Base-by-base conservation (phyloP, 2,113 vertebrate species). In the Calidris pugnax region DNA sequence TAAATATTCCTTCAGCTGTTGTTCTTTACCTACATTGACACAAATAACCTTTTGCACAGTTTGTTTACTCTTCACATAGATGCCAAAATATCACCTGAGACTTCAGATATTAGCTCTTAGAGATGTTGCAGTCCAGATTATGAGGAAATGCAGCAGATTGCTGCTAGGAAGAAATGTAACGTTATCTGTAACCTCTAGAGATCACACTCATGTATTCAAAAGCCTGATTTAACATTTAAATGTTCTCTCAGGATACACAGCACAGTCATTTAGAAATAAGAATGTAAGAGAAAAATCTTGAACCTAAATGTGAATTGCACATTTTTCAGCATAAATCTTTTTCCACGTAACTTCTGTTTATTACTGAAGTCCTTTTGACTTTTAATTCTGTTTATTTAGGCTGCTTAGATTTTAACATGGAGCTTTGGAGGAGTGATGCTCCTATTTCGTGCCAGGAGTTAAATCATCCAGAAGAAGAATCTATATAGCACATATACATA, bases 31-130 rank as follows among this genome's bases (percentile, higher is more conserved):
- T 90, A 28, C 35, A 55, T 33, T 76, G 53, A 87, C 33, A 83
- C 12, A 91, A 87, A 56, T 80, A 95, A 95, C 68, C 64, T 94
- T 95, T 92, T 68, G 5, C 60, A 63, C 7, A 37, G 39, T 69
- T 77, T 89, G 51, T 94, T 94, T 93, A 76, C 69, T 85, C 26
- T 69, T 88, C 48, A 69, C 10, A 64, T 10, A 94, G 79, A 96
- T 81, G 76, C 26, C 45, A 87, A 72, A 91, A 37, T 60, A 73
- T 53, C 86, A 92, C 73, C 73, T 92, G 92, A 89, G 90, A 87
- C 37, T 95, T 90, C 84, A 92, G 68, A 72, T 72, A 66, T 39
- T 74, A 69, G 18, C n/a, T 81, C 43, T 66, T 55, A 73, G 77
- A 79, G 45, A 60, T 50, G 35, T 11, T 72, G 43, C 32, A 90